Percentiles rank a stretch among this genome's conserved stretches.
These are phyloP conservation scores for Smittia aterrima DNA, from an alignment of 2,888 invertebrate species.

Conservation along the genomic window DNA sequence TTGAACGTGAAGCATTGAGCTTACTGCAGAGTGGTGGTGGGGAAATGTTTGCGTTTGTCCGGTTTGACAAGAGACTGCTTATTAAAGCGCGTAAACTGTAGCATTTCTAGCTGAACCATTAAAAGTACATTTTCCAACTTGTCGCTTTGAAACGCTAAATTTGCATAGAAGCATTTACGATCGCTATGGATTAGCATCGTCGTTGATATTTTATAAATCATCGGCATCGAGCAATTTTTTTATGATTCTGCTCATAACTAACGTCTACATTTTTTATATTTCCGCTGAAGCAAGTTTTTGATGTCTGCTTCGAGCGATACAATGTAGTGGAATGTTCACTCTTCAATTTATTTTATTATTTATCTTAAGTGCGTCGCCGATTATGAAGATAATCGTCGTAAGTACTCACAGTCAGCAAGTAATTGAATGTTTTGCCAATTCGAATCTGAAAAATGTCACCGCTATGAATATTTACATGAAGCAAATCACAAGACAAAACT, in stretches of 20 bases:
- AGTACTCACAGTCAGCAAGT: too few relatives aligned
- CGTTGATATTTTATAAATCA: constrained; percentile 12
- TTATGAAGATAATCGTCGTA: too few relatives aligned
- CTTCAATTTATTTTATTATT: constrained; percentile 20
- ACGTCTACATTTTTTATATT: constrained; percentile 7
- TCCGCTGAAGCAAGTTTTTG: constrained; percentile 11
- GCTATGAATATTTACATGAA: not conserved
- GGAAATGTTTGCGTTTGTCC: not conserved
- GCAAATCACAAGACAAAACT: not conserved
- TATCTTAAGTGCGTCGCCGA: not conserved
- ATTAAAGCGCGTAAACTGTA: not conserved
- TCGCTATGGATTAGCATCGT: not conserved
- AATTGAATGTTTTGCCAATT: not conserved
- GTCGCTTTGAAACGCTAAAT: not conserved
- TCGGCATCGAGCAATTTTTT: not conserved
- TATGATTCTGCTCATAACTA: constrained; percentile 26
- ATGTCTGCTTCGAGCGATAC: not conserved
- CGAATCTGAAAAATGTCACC: not conserved
- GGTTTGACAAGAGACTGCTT: constrained; percentile 8
- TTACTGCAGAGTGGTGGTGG: not conserved
- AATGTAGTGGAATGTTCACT: constrained; percentile 17
- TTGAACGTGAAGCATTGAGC: not conserved
- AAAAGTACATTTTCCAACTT: too few relatives aligned
- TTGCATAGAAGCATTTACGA: not conserved
- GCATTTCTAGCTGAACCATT: not conserved